Conservation (phyloP, 2,113 vertebrate genomes). For the Coryphaenoides rupestris region DNA sequence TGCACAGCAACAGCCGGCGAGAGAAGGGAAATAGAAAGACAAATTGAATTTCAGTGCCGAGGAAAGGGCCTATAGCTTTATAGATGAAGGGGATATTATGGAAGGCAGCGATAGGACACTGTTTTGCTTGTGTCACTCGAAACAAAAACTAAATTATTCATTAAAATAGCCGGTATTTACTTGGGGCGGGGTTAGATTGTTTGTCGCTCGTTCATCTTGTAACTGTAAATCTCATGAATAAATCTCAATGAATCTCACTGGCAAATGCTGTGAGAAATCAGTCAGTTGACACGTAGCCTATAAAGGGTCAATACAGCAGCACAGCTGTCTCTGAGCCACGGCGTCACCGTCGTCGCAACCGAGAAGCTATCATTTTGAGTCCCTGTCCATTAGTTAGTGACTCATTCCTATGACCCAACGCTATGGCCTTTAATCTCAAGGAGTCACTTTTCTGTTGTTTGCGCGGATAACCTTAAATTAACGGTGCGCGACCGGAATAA, state of each 20-base stretch:
- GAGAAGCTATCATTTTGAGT: conserved; percentile 8
- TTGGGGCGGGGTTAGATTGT: no score
- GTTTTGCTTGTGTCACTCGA: no score
- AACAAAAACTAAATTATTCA: no score
- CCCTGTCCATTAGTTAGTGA: conserved; percentile 36
- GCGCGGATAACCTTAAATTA: conserved; percentile 37
- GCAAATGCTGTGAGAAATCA: no score
- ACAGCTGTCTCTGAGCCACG: no score
- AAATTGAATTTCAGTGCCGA: background rate
- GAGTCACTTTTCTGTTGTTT: conserved; percentile 38
- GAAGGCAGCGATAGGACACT: background rate
- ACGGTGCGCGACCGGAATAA: background rate
- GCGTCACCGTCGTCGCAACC: background rate
- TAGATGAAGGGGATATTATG: background rate
- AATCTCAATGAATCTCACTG: no score
- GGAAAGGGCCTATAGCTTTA: background rate
- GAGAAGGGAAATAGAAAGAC: background rate
- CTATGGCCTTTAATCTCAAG: conserved; percentile 38
- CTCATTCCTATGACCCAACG: conserved; percentile 39
- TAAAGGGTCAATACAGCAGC: no score
- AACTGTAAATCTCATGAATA: no score
- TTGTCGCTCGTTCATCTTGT: no score
- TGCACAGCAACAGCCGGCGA: background rate
- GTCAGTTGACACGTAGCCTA: no score
- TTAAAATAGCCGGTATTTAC: no score